Conservation (phyloP, 2,113 vertebrate species). For the Rhinogobius similis region DNA sequence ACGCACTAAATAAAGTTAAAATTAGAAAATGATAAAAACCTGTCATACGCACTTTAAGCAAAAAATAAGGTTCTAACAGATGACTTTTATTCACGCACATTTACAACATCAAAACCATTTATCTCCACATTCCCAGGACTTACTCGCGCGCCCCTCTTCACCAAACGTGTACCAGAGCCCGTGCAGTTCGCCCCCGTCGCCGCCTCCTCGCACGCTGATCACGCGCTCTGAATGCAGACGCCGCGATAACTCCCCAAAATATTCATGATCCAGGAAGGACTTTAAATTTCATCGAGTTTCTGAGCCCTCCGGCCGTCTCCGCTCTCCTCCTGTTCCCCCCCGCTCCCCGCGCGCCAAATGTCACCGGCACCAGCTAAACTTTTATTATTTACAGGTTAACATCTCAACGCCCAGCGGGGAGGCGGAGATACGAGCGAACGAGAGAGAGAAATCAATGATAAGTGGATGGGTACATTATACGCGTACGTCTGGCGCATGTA, state of each 20-base stretch:
- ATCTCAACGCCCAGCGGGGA: constrained; percentile 46
- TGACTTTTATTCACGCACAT: too few relatives aligned
- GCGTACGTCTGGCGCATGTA: constrained; percentile 66
- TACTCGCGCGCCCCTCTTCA: too few relatives aligned
- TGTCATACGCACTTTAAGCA: too few relatives aligned
- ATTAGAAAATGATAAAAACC: too few relatives aligned
- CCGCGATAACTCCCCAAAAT: constrained; percentile 45
- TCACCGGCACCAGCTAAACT: constrained; percentile 54
- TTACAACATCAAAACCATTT: too few relatives aligned
- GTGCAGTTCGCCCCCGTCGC: too few relatives aligned
- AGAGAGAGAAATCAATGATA: constrained; percentile 62
- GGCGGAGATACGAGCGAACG: constrained; percentile 14
- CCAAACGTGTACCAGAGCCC: too few relatives aligned
- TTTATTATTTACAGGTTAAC: constrained; percentile 75
- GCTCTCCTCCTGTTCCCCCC: constrained; percentile 20
- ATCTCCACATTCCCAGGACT: too few relatives aligned
- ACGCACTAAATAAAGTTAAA: too few relatives aligned
- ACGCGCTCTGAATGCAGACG: too few relatives aligned
- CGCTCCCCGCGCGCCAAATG: constrained; percentile 50
- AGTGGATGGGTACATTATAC: constrained; percentile 60
- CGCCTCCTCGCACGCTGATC: too few relatives aligned
- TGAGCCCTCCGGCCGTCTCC: constrained; percentile 31
- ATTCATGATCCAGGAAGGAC: constrained; percentile 55
- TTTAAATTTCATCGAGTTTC: constrained; percentile 65
- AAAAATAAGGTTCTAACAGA: too few relatives aligned